A percentile compares a stretch with the other conserved stretches of the same genome.
These are phyloP conservation scores for Drosophila truncata DNA, from an alignment of 1,140 invertebrate species.

Conservation along the genomic window DNA sequence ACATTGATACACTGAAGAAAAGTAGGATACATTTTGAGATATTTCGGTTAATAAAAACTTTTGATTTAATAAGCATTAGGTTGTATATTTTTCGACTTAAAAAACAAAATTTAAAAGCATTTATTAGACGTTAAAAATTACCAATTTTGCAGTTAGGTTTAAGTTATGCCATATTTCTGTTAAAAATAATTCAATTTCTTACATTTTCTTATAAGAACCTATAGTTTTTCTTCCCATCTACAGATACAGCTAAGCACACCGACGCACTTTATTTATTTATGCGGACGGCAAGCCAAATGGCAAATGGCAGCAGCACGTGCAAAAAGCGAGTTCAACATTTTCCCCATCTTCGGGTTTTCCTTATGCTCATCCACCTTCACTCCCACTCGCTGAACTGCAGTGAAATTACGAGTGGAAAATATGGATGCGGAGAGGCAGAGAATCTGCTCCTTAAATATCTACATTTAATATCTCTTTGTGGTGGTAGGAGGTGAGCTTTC, in stretches of 20 bases:
- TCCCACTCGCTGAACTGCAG: constrained; percentile 9
- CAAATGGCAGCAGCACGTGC: constrained; percentile 61
- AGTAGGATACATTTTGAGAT: neutral
- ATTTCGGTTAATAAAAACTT: fast-evolving
- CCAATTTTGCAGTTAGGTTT: no score
- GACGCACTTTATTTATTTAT: constrained; percentile 66
- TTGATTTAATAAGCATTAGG: neutral
- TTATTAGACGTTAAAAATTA: no score
- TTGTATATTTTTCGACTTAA: neutral
- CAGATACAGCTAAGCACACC: neutral
- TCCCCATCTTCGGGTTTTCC: constrained; percentile 30
- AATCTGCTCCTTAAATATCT: constrained; percentile 41
- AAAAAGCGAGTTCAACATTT: constrained; percentile 22
- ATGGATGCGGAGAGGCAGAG: constrained; percentile 1
- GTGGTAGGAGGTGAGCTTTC: neutral
- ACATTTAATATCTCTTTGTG: constrained; percentile 59
- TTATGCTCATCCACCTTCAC: constrained; percentile 19
- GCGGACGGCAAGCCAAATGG: constrained; percentile 46
- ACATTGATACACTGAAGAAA: neutral
- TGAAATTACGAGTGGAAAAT: constrained; percentile 17
- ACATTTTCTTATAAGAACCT: neutral
- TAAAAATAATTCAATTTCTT: neutral
- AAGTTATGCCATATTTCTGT: neutral
- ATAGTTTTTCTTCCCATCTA: neutral
- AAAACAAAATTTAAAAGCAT: no score